Base-by-base conservation (phyloP, 2,888 invertebrate genomes). In the Pediacus dermestoides region DNA sequence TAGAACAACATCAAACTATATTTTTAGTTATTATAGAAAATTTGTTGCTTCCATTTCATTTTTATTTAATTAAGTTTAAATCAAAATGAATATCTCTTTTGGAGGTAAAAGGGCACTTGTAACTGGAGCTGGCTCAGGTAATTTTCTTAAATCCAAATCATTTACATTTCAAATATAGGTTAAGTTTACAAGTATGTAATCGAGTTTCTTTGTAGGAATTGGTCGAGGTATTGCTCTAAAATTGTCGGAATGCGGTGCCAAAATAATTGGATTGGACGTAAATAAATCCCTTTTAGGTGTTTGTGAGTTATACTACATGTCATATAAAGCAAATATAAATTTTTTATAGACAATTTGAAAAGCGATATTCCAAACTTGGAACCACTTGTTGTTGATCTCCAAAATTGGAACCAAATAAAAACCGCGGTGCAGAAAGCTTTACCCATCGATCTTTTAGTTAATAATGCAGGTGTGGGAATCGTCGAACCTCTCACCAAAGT, bases 401-500 rank as follows among this genome's bases (percentile, higher is more conserved):
- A 68, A 8, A 74, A 88, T 58, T 91, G 91, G 89, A 71, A 80
- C 2, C 75, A 74, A 37, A 83, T 88, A 1, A 74, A 79, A 38
- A 64, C 72, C 39, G 75, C 70, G 0, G 58, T 86, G 0, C 47
- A 68, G 39, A 70, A 74, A 45, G 71, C 78, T 23, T 71, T 82
- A 14, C 81, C 80, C 1, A 76, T 91, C 52, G 85, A 93, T 67
- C 77, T 88, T 2, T 66, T 93, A 18, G 89, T 93, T 0, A 93
- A 93, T 60, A 92, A 91, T 74, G 93, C 92, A 2, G 93, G 81
- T 1, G 66, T 84, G 10, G 82, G 82, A 2, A 62, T 72, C 10
- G 74, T 85, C 12, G 78, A 78, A 44, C 76, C 85, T 0, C 85
- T 92, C 56, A 67, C 82, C 1, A 76, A 83, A 16, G 71, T 81